Evolutionary conservation across 2,113 vertebrate genomes (phyloP).

Genomic region (Malurus elegans): DNA sequence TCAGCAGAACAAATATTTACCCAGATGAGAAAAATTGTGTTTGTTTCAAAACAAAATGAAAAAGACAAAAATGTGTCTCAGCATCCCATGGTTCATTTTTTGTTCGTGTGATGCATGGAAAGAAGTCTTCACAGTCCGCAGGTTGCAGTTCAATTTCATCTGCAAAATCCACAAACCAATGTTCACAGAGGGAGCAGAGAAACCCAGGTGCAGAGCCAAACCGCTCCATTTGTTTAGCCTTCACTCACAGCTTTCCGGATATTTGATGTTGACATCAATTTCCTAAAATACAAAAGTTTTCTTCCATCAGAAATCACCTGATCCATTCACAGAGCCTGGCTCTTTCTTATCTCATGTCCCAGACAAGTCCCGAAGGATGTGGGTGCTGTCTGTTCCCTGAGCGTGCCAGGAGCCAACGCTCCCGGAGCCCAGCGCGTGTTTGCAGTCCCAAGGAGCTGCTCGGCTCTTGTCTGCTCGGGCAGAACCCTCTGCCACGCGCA

Average conservation of each 20-base stretch:
- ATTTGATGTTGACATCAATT: background rate
- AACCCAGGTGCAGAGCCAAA: background rate
- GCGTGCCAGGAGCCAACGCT: background rate
- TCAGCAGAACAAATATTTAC: background rate
- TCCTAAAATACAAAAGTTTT: background rate
- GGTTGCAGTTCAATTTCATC: background rate
- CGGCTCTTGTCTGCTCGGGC: background rate
- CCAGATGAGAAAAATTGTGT: background rate
- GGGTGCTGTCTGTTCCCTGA: background rate
- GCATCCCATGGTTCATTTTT: background rate
- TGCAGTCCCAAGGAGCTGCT: background rate
- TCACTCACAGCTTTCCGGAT: background rate
- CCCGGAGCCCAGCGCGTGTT: background rate
- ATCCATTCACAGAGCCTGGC: background rate
- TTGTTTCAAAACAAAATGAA: background rate
- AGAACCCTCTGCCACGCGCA: background rate
- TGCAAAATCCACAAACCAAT: background rate
- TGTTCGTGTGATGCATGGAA: background rate
- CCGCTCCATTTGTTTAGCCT: rapidly evolving
- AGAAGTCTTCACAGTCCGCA: background rate
- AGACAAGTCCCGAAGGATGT: rapidly evolving
- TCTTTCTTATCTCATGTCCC: rapidly evolving
- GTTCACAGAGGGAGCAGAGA: background rate
- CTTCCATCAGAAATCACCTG: background rate
- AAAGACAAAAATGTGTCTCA: background rate